phyloP scores from a whole-genome alignment of 2,888 invertebrate species.

The Lasius fuliginosus region DNA sequence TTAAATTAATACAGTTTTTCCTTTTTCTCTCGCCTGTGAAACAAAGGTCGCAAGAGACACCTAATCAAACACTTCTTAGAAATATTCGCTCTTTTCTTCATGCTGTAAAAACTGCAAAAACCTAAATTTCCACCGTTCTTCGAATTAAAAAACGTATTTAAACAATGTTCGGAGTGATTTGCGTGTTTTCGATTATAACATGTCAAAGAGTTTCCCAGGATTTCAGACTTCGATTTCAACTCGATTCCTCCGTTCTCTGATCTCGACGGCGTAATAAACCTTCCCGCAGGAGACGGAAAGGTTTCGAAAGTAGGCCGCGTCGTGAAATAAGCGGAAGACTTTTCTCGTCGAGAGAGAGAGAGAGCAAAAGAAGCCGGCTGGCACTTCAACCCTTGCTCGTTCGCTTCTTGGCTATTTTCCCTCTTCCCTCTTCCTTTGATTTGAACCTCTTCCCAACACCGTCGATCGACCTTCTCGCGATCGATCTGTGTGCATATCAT shows the following conservation, averaged over 20 bases:
- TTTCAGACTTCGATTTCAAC: not conserved
- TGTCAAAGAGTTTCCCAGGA: not conserved
- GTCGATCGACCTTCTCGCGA: constrained; percentile 17
- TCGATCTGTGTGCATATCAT: constrained; percentile 35
- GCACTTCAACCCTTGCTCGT: constrained; percentile 22
- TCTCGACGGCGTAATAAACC: constrained; percentile 2
- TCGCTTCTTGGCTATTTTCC: not conserved
- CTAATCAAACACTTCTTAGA: not conserved
- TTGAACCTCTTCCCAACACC: not conserved
- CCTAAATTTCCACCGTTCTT: not conserved
- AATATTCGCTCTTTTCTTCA: not conserved
- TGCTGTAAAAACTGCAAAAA: not conserved
- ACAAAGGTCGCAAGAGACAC: no score
- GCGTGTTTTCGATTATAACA: not conserved
- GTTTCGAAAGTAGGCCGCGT: constrained; percentile 40
- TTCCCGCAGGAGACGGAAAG: not conserved
- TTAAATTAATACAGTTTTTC: no score
- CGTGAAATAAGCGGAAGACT: constrained; percentile 45
- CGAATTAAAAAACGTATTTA: not conserved
- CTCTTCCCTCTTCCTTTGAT: not conserved
- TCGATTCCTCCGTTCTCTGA: constrained; percentile 29
- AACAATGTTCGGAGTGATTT: not conserved
- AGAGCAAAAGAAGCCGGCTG: constrained; percentile 13
- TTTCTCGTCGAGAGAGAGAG: constrained; percentile 31
- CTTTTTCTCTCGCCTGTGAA: no score